phyloP scores from a whole-genome alignment of 2,888 invertebrate species.

The Hymenopus coronatus region DNA sequence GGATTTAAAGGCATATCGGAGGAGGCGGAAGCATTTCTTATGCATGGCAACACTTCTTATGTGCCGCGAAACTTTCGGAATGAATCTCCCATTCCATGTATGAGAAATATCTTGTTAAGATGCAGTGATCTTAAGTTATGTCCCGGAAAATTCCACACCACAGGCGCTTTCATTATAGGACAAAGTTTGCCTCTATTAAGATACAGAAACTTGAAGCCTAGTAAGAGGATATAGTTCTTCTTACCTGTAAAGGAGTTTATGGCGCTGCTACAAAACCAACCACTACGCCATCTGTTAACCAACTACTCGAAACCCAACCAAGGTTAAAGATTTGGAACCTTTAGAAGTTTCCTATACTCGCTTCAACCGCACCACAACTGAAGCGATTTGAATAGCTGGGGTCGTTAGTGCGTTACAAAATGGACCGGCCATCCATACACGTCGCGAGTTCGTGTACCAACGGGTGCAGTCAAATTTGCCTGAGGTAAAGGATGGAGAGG shows the following conservation, averaged over 20 bases:
- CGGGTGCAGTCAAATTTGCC: too few relatives aligned
- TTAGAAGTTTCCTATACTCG: too few relatives aligned
- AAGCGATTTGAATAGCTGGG: too few relatives aligned
- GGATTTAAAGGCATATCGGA: neutral
- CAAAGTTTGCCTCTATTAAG: neutral
- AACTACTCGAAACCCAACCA: neutral
- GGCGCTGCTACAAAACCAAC: neutral
- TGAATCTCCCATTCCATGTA: neutral
- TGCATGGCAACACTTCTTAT: neutral
- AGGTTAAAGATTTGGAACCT: neutral
- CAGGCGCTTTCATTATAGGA: neutral
- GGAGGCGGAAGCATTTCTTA: neutral
- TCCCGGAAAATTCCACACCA: neutral
- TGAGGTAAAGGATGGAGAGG: too few relatives aligned
- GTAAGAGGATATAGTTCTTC: neutral
- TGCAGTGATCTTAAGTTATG: neutral
- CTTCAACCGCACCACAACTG: too few relatives aligned
- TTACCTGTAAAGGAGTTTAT: neutral
- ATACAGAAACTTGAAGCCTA: neutral
- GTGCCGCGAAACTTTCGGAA: neutral
- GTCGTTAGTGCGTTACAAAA: too few relatives aligned
- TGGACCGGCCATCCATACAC: too few relatives aligned
- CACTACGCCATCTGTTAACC: neutral
- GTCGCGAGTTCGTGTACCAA: too few relatives aligned
- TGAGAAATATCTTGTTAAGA: conserved; percentile 1